Evolutionary conservation across 2,888 invertebrate genomes (phyloP).

Genomic region (Rhagophthalmus giganteus): DNA sequence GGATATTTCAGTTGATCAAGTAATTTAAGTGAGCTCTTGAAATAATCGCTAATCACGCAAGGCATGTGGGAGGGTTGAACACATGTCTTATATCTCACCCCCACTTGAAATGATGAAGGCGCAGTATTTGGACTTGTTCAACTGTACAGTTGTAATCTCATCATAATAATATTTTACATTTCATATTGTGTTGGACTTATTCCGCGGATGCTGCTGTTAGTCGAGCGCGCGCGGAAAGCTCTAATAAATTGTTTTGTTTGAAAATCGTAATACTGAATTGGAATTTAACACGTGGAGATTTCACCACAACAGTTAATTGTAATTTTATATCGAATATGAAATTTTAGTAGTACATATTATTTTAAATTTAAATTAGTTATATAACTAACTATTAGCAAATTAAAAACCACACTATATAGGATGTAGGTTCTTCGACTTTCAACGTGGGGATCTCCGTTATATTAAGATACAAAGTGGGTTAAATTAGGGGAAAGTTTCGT

Average conservation of each 20-base stretch:
- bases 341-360: too few relatives aligned
- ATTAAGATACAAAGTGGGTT: too few relatives aligned
- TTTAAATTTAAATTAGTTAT: too few relatives aligned
- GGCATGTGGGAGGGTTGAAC: slow-evolving; percentile 31
- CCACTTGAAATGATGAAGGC: slow-evolving; percentile 40
- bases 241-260: slow-evolving; percentile 26
- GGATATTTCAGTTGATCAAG: slow-evolving; percentile 21
- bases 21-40: slow-evolving; percentile 30
- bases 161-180: slow-evolving; percentile 62
- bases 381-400: too few relatives aligned
- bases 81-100: slow-evolving; percentile 46
- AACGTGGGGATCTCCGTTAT: too few relatives aligned
- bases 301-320: too few relatives aligned
- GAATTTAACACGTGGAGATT: too few relatives aligned
- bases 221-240: slow-evolving; percentile 27
- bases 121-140: slow-evolving; percentile 63
- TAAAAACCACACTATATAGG: too few relatives aligned
- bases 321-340: too few relatives aligned
- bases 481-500: too few relatives aligned
- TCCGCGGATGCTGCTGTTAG: slow-evolving; percentile 40
- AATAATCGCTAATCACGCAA: slow-evolving; percentile 33
- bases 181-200: slow-evolving; percentile 55
- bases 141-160: slow-evolving; percentile 71
- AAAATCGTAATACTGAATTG: slow-evolving; percentile 16
- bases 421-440: too few relatives aligned